Percentiles rank a stretch among this genome's conserved stretches.
Conservation (phyloP, 2,113 vertebrate species). For the Dipodomys spectabilis region DNA sequence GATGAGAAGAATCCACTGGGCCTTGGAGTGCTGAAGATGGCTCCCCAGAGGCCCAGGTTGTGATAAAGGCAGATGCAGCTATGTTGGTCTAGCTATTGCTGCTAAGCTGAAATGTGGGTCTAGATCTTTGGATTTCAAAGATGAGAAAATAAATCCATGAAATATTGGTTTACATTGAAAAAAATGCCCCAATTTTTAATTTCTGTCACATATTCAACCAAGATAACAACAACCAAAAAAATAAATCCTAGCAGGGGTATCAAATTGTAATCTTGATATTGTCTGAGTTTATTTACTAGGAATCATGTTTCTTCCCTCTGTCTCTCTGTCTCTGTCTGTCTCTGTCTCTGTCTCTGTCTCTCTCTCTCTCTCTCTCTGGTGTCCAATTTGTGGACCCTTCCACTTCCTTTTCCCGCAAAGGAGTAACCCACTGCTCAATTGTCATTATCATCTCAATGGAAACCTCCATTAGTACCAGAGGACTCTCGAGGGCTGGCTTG, state of each 20-base stretch:
- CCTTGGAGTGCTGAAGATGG: no score
- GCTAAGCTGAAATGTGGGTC: background rate
- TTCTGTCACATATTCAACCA: background rate
- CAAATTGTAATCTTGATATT: background rate
- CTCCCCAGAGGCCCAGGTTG: background rate
- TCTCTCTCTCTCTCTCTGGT: background rate
- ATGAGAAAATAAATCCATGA: constrained; percentile 11
- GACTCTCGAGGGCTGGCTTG: background rate
- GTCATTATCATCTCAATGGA: background rate
- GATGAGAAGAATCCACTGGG: background rate
- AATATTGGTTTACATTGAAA: background rate
- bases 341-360: no score
- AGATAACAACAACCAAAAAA: background rate
- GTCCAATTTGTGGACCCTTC: accelerated
- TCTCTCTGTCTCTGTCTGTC: no score
- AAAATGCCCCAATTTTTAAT: constrained; percentile 7
- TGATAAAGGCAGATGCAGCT: background rate
- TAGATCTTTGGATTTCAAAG: constrained; percentile 17
- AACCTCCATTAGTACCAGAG: background rate
- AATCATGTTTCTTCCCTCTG: background rate
- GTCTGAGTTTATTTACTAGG: background rate
- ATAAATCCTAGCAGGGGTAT: background rate
- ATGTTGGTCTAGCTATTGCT: background rate
- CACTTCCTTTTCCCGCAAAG: background rate
- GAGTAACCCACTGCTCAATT: background rate